phyloP scores from a whole-genome alignment of 2,888 invertebrate species.

The Dasysyrphus tricinctus region DNA sequence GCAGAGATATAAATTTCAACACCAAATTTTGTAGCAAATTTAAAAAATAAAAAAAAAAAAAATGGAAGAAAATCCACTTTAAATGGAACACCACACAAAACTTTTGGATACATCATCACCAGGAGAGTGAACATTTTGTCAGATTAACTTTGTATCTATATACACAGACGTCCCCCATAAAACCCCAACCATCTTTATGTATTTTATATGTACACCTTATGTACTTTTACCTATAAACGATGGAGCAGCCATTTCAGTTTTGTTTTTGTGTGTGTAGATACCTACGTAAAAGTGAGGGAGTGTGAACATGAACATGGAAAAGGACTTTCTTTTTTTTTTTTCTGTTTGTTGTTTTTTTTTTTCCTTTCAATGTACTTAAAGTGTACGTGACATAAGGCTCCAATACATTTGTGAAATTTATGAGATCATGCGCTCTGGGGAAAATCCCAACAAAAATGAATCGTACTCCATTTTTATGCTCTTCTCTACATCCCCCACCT shows the following conservation, averaged over 20 bases:
- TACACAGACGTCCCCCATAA: constrained; percentile 11
- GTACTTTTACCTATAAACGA: constrained; percentile 32
- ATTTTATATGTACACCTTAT: constrained; percentile 44
- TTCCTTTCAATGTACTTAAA: constrained; percentile 38
- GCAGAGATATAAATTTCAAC: constrained; percentile 18
- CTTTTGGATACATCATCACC: constrained; percentile 62
- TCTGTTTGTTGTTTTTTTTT: constrained; percentile 6
- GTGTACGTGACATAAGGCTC: constrained; percentile 67
- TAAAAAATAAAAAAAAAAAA: constrained; percentile 3
- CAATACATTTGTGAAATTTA: constrained; percentile 75
- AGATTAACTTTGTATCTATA: constrained; percentile 71
- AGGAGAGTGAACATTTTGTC: constrained; percentile 66
- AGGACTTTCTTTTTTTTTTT: constrained; percentile 45
- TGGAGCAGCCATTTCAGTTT: constrained; percentile 54
- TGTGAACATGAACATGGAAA: constrained; percentile 71
- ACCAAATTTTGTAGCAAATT: constrained; percentile 57
- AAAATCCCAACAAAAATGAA: constrained; percentile 68
- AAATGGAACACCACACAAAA: constrained; percentile 67
- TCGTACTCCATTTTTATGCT: constrained; percentile 72
- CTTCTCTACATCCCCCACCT: neutral
- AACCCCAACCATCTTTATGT: neutral
- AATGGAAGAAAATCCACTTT: constrained; percentile 45
- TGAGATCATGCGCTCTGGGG: constrained; percentile 75
- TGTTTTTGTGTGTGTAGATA: constrained; percentile 15
- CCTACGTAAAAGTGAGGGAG: constrained; percentile 39